These are phyloP conservation scores for Galerucella pusilla DNA, from an alignment of 2,888 invertebrate genomes.

Conservation along the genomic window DNA sequence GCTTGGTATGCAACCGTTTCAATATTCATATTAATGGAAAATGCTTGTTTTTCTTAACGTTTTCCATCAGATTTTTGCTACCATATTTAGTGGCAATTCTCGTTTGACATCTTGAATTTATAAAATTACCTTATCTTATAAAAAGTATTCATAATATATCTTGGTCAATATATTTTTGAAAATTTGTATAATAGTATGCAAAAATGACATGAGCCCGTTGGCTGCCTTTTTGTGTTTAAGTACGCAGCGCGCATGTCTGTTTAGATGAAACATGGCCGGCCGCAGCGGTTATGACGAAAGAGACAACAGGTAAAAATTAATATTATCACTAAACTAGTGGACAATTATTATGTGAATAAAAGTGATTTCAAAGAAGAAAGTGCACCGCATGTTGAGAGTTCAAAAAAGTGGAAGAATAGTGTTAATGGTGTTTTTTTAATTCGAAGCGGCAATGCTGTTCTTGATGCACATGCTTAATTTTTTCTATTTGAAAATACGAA, in stretches of 20 bases:
- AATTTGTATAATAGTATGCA: slow-evolving; percentile 44
- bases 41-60: slow-evolving; percentile 7
- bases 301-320: slow-evolving; percentile 78
- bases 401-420: slow-evolving; percentile 26
- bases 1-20: not conserved
- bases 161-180: slow-evolving; percentile 17
- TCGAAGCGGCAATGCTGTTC: slow-evolving; percentile 48
- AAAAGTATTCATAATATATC: slow-evolving; percentile 11
- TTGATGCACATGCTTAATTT: slow-evolving; percentile 51
- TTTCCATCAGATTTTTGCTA: slow-evolving; percentile 19
- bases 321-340: slow-evolving; percentile 44
- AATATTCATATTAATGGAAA: slow-evolving; percentile 6
- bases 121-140: slow-evolving; percentile 23
- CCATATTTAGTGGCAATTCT: slow-evolving; percentile 34
- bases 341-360: slow-evolving; percentile 30
- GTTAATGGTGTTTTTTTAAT: slow-evolving; percentile 35
- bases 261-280: slow-evolving; percentile 84
- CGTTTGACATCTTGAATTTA: slow-evolving; percentile 30
- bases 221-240: slow-evolving; percentile 51
- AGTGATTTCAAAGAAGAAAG: slow-evolving; percentile 26
- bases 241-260: slow-evolving; percentile 56
- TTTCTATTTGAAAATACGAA: slow-evolving; percentile 26
- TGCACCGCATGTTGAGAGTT: slow-evolving; percentile 5
- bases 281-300: slow-evolving; percentile 85
- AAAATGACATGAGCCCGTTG: slow-evolving; percentile 56